phyloP scores from a whole-genome alignment of 2,888 invertebrate species.

The Drosophila subsilvestris region DNA sequence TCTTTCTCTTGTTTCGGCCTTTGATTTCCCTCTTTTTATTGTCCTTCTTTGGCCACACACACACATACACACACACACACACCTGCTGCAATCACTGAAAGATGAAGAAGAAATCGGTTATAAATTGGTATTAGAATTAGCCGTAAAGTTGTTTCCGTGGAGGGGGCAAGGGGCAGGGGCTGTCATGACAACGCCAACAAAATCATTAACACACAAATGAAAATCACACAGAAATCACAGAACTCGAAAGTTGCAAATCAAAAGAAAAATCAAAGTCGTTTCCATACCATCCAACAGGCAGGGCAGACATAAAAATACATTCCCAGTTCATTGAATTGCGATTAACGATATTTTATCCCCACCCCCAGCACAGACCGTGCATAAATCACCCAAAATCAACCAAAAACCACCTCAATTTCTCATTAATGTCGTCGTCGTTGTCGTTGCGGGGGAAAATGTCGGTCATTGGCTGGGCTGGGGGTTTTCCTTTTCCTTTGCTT shows the following conservation, averaged over 20 bases:
- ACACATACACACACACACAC: neutral
- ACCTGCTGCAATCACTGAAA: slow-evolving; percentile 16
- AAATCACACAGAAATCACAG: slow-evolving; percentile 10
- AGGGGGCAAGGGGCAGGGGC: neutral
- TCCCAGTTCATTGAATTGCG: slow-evolving; percentile 39
- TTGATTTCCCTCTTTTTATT: neutral
- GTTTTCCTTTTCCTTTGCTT: neutral
- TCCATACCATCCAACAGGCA: slow-evolving; percentile 1
- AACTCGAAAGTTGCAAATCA: slow-evolving; percentile 29
- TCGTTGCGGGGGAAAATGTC: neutral
- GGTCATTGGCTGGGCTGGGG: slow-evolving; percentile 32
- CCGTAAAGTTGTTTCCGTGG: slow-evolving; percentile 30
- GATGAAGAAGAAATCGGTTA: slow-evolving; percentile 36
- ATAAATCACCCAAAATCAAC: slow-evolving; percentile 35
- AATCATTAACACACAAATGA: slow-evolving; percentile 53
- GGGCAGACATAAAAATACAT: slow-evolving; percentile 8
- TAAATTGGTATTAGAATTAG: slow-evolving; percentile 48
- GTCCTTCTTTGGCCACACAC: slow-evolving; percentile 10
- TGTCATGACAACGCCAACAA: slow-evolving; percentile 54
- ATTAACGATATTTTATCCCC: slow-evolving; percentile 15
- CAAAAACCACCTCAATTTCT: slow-evolving; percentile 14
- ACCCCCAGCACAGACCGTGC: slow-evolving; percentile 6
- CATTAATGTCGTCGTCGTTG: slow-evolving; percentile 27
- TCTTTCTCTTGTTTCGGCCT: neutral
- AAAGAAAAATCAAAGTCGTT: slow-evolving; percentile 32